Percentiles rank a stretch among this genome's conserved stretches.
These are phyloP conservation scores for Hyperoplus lanceolatus DNA, from an alignment of 2,797 vertebrate species.

Conservation along the genomic window DNA sequence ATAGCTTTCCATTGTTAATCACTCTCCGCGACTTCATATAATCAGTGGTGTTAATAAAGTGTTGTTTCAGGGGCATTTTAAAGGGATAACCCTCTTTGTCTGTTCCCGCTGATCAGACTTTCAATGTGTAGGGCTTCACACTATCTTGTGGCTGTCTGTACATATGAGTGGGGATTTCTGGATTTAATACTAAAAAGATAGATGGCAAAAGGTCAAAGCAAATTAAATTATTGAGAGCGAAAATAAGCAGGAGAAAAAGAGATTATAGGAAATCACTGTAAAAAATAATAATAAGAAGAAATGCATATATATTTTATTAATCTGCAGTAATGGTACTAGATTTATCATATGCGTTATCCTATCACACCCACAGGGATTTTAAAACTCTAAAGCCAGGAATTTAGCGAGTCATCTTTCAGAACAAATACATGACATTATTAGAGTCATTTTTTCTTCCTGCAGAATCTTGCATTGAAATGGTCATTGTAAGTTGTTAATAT, in stretches of 20 bases:
- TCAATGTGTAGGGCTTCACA: conserved; percentile 32
- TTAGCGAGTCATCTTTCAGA: conserved; percentile 6
- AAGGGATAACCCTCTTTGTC: conserved; percentile 77
- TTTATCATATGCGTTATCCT: not conserved
- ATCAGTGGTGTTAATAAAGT: conserved; percentile 81
- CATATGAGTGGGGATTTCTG: conserved; percentile 57
- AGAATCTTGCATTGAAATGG: conserved; percentile 4
- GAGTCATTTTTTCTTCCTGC: not conserved
- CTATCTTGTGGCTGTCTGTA: conserved; percentile 59
- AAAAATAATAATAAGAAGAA: conserved; percentile 19
- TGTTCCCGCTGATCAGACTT: conserved; percentile 61
- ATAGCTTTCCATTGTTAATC: conserved; percentile 85
- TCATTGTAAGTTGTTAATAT: not conserved
- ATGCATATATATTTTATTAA: conserved; percentile 23
- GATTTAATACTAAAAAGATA: conserved; percentile 63
- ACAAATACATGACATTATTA: not conserved
- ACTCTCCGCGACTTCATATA: conserved; percentile 81
- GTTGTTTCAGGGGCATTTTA: conserved; percentile 80
- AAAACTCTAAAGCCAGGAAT: conserved; percentile 1
- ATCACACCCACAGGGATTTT: conserved; percentile 15
- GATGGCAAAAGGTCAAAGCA: conserved; percentile 49
- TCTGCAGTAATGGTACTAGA: conserved; percentile 15
- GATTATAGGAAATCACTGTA: conserved; percentile 34
- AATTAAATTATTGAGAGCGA: conserved; percentile 67
- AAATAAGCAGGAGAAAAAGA: conserved; percentile 51